These are phyloP conservation scores for Buathra laborator DNA, from an alignment of 2,888 invertebrate species.

Conservation along the genomic window DNA sequence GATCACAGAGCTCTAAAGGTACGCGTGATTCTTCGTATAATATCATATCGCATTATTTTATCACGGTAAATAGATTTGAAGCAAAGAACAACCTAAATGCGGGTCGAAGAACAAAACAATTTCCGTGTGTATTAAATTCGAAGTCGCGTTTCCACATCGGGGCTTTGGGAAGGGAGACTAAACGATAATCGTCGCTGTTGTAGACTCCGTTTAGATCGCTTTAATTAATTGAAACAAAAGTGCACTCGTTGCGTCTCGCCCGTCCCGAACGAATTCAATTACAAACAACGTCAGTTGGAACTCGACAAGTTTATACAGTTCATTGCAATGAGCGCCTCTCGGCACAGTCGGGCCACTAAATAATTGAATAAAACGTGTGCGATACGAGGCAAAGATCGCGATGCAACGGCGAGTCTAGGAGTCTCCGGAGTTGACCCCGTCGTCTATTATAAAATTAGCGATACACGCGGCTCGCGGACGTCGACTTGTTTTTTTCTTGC, in stretches of 20 bases:
- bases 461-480: slow-evolving; percentile 2
- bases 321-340: not conserved
- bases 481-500: slow-evolving; percentile 17
- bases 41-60: not conserved
- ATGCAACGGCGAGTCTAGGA: slow-evolving; percentile 20
- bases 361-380: slow-evolving; percentile 59
- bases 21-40: slow-evolving; percentile 53
- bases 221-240: slow-evolving; percentile 68
- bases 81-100: slow-evolving; percentile 20
- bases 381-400: slow-evolving; percentile 45
- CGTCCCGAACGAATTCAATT: slow-evolving; percentile 78
- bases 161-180: slow-evolving; percentile 15
- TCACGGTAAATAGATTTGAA: slow-evolving; percentile 4
- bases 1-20: slow-evolving; percentile 84
- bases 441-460: slow-evolving; percentile 28
- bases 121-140: slow-evolving; percentile 13
- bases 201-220: slow-evolving; percentile 59
- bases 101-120: slow-evolving; percentile 27
- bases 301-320: slow-evolving; percentile 23
- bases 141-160: slow-evolving; percentile 45
- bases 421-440: slow-evolving; percentile 37
- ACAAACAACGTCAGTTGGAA: slow-evolving; percentile 64
- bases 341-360: slow-evolving; percentile 42
- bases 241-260: slow-evolving; percentile 64
- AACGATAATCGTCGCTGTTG: slow-evolving; percentile 44